Evolutionary conservation across 2,888 invertebrate genomes (phyloP).

Genomic region (Drosophila ustulata): DNA sequence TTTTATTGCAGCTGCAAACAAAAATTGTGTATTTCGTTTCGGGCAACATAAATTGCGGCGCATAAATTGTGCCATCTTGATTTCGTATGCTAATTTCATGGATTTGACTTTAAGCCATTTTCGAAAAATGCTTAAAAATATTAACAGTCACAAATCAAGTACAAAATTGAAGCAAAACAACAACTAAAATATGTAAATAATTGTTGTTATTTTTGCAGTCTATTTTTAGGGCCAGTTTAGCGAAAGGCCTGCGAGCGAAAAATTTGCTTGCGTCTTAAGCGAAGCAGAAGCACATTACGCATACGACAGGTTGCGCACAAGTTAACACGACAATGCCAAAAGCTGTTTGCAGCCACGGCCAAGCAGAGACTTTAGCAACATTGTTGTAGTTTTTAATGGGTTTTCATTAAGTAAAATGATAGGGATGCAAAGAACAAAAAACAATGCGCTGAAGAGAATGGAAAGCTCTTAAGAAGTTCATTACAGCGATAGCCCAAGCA

Average conservation of each 20-base stretch:
- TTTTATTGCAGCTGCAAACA: conserved; percentile 44
- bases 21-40: conserved; percentile 28
- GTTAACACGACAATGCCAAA: conserved; percentile 40
- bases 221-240: background rate
- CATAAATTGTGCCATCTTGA: conserved; percentile 44
- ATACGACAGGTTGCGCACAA: conserved; percentile 64
- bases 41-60: conserved; percentile 13
- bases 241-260: conserved; percentile 9
- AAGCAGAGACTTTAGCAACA: conserved; percentile 49
- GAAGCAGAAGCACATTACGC: conserved; percentile 74
- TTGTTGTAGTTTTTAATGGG: conserved; percentile 79
- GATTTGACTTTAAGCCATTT: conserved; percentile 28
- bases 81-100: conserved; percentile 45
- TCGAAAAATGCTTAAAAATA: background rate
- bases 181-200: background rate
- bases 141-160: no score
- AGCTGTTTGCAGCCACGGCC: conserved; percentile 22
- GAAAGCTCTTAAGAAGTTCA: conserved; percentile 81
- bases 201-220: background rate
- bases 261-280: conserved; percentile 31
- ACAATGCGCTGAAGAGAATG: conserved; percentile 27
- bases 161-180: background rate
- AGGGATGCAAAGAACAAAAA: conserved; percentile 35
- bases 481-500: conserved; percentile 68
- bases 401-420: conserved; percentile 70